A percentile compares a stretch with the other conserved stretches of the same genome.
Evolutionary conservation across 2,888 invertebrate species (phyloP).

Genomic region (Camponotus fellah): DNA sequence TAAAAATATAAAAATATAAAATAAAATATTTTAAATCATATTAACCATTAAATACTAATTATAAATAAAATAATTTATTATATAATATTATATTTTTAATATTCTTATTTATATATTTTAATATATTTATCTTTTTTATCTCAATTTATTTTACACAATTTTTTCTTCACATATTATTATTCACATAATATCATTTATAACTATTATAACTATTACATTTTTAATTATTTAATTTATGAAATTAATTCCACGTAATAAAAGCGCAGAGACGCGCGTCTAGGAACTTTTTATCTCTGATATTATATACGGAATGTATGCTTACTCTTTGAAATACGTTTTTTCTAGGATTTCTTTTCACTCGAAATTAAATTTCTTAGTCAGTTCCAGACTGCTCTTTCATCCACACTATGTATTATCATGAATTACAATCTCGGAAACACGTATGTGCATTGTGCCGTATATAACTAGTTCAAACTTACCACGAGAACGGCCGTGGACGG

Average conservation of each 20-base stretch:
- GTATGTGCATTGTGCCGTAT: not conserved
- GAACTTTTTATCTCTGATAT: too few species aligned
- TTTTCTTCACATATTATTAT: not conserved
- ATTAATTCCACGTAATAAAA: not conserved
- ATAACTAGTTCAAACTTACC: constrained; percentile 69
- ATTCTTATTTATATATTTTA: not conserved
- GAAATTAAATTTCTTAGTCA: constrained; percentile 12
- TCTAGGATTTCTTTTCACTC: not conserved
- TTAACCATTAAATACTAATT: too few species aligned
- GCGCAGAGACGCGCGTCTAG: too few species aligned
- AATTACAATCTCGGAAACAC: not conserved
- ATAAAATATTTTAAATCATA: not conserved
- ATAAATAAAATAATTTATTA: too few species aligned
- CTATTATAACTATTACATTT: not conserved
- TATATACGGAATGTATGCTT: too few species aligned
- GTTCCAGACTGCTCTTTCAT: not conserved
- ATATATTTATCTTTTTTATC: not conserved
- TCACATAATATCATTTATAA: not conserved
- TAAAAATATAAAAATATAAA: too few species aligned
- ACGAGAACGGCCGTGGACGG: constrained; percentile 72
- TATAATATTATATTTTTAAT: not conserved
- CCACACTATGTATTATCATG: not conserved
- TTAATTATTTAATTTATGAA: not conserved
- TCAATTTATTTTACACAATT: not conserved
- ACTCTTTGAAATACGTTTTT: not conserved